Percentiles rank a stretch among this genome's conserved stretches.
phyloP scores from a whole-genome alignment of 2,888 invertebrate species.

The Lasioglossum morio region DNA sequence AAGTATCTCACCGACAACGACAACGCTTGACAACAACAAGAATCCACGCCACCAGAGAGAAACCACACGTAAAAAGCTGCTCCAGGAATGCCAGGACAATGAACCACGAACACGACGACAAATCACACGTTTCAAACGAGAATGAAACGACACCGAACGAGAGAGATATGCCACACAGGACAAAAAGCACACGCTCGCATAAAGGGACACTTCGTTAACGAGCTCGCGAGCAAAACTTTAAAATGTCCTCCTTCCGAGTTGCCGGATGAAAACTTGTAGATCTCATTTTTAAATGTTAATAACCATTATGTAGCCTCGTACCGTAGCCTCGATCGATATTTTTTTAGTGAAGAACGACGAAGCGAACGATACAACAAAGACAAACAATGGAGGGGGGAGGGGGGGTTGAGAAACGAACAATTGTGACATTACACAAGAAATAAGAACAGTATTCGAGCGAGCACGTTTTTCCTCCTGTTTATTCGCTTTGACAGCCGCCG shows the following conservation, averaged over 20 bases:
- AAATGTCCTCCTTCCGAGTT: constrained; percentile 69
- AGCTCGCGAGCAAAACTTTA: constrained; percentile 58
- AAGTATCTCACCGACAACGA: background rate
- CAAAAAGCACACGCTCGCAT: constrained; percentile 23
- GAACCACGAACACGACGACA: constrained; percentile 31
- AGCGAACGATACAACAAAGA: constrained; percentile 12
- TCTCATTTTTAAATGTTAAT: constrained; percentile 77
- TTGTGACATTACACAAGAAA: constrained; percentile 53
- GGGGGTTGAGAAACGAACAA: background rate
- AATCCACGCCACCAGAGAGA: constrained; percentile 1
- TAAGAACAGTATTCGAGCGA: constrained; percentile 61
- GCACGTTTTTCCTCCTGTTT: constrained; percentile 43
- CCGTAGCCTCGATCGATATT: constrained; percentile 78
- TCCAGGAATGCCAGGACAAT: constrained; percentile 31
- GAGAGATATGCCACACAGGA: background rate
- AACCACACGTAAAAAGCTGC: constrained; percentile 35
- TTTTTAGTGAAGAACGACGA: constrained; percentile 70
- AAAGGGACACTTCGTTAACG: constrained; percentile 52
- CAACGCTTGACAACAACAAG: background rate
- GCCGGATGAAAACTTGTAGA: constrained; percentile 67
- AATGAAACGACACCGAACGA: constrained; percentile 16
- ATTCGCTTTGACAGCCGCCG: constrained; percentile 55
- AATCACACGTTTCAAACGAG: constrained; percentile 13
- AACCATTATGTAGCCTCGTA: constrained; percentile 73
- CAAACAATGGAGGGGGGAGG: background rate